Evolutionary conservation across 2,113 vertebrate genomes (phyloP).

Genomic region (Tretioscincus oriximinensis): DNA sequence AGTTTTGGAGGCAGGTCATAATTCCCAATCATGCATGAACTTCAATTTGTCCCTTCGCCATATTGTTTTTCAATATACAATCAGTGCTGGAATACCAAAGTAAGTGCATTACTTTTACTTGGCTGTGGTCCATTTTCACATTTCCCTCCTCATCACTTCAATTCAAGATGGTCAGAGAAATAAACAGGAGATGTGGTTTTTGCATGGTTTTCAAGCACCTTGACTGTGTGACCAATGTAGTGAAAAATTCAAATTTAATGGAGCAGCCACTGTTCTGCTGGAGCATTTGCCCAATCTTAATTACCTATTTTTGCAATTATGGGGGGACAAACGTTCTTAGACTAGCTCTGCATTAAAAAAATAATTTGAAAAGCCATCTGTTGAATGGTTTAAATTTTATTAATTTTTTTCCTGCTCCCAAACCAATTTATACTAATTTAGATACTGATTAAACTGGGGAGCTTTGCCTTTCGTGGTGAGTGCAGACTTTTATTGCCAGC

Average conservation of each 20-base stretch:
- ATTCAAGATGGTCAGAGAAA: constrained; percentile 32
- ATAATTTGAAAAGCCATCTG: constrained; percentile 75
- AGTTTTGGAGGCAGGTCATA: no score
- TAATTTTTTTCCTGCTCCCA: constrained; percentile 24
- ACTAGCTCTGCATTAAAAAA: constrained; percentile 66
- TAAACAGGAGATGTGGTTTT: neutral
- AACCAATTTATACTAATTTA: constrained; percentile 49
- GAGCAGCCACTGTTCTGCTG: constrained; percentile 50
- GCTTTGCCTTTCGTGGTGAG: constrained; percentile 1
- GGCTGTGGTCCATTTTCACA: fast-evolving
- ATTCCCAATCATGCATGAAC: no score
- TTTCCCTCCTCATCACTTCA: neutral
- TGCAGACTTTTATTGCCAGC: neutral
- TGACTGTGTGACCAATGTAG: constrained; percentile 23
- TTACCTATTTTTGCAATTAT: constrained; percentile 72
- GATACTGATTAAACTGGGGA: constrained; percentile 53
- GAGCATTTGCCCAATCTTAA: constrained; percentile 72
- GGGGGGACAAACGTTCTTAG: constrained; percentile 65
- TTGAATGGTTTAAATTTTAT: constrained; percentile 62
- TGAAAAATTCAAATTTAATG: constrained; percentile 66
- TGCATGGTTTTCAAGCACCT: neutral
- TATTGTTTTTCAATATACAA: no score
- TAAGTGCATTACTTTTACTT: neutral
- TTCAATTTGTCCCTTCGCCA: neutral
- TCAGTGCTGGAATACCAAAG: neutral